phyloP scores from a whole-genome alignment of 2,797 vertebrate species.

The Peromyscus aztecus region DNA sequence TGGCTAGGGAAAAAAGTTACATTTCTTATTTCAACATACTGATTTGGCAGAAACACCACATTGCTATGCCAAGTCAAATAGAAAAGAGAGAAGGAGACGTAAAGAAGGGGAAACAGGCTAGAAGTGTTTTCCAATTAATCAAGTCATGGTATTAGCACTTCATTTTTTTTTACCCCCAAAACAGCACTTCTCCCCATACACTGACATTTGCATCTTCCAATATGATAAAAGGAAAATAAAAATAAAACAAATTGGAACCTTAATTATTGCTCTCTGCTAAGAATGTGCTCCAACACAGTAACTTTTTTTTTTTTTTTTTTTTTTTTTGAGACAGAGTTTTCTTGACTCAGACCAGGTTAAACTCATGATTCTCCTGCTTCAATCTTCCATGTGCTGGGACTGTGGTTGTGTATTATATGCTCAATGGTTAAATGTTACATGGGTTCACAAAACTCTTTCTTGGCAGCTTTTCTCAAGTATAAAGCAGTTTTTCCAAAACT shows the following conservation, averaged over 20 bases:
- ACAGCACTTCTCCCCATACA: background rate
- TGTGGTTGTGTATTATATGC: background rate
- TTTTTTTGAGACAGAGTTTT: background rate
- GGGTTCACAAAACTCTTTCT: conserved; percentile 11
- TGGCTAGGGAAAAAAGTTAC: background rate
- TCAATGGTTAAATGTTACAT: background rate
- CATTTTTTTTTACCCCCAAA: conserved; percentile 35
- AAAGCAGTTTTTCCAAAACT: background rate
- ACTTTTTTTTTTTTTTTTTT: background rate
- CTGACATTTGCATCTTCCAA: conserved; percentile 1
- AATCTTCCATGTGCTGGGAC: background rate
- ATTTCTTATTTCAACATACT: conserved; percentile 56
- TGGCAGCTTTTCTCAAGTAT: background rate
- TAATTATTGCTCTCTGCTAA: background rate
- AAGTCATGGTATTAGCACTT: conserved; percentile 26
- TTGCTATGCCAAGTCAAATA: conserved; percentile 61
- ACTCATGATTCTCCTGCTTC: background rate
- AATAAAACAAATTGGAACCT: background rate
- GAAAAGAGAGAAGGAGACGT: conserved; percentile 1
- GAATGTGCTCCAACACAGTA: background rate
- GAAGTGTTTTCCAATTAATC: conserved; percentile 55
- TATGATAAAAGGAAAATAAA: conserved; percentile 29
- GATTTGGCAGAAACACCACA: conserved; percentile 5
- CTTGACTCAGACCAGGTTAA: background rate
- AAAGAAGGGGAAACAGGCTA: background rate